These are phyloP conservation scores for Nomada ferruginata DNA, from an alignment of 2,888 invertebrate species.

Conservation along the genomic window DNA sequence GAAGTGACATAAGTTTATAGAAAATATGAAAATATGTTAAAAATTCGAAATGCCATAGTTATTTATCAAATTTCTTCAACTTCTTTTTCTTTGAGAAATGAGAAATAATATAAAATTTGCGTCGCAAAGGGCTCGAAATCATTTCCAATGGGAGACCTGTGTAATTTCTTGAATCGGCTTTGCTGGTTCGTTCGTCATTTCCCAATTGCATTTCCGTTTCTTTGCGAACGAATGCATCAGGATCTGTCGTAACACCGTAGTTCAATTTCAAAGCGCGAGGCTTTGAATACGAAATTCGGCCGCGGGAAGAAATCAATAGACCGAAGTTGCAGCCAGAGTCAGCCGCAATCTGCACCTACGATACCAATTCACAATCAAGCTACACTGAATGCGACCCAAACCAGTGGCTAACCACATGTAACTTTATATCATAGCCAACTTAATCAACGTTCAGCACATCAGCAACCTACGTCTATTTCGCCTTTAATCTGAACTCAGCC, in stretches of 20 bases:
- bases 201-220: slow-evolving; percentile 35
- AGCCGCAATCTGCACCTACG: slow-evolving; percentile 61
- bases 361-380: slow-evolving; percentile 55
- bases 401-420: slow-evolving; percentile 51
- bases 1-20: too few relatives aligned
- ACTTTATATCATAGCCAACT: slow-evolving; percentile 62
- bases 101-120: too few relatives aligned
- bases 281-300: slow-evolving; percentile 51
- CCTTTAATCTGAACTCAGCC: slow-evolving; percentile 50
- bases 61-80: background rate
- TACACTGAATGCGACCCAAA: slow-evolving; percentile 23
- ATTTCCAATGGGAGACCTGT: too few relatives aligned
- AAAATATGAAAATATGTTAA: too few relatives aligned
- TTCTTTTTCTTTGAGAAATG: too few relatives aligned
- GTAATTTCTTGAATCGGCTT: background rate
- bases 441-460: slow-evolving; percentile 62
- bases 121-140: background rate
- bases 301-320: slow-evolving; percentile 57
- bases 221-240: slow-evolving; percentile 35
- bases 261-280: slow-evolving; percentile 49
- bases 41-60: too few relatives aligned
- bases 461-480: slow-evolving; percentile 40
- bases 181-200: slow-evolving; percentile 8
- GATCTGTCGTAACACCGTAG: slow-evolving; percentile 34
- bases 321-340: slow-evolving; percentile 44